A percentile compares a stretch with the other conserved stretches of the same genome.
These are phyloP conservation scores for Sterna hirundo DNA, from an alignment of 2,113 vertebrate species.

Conservation along the genomic window DNA sequence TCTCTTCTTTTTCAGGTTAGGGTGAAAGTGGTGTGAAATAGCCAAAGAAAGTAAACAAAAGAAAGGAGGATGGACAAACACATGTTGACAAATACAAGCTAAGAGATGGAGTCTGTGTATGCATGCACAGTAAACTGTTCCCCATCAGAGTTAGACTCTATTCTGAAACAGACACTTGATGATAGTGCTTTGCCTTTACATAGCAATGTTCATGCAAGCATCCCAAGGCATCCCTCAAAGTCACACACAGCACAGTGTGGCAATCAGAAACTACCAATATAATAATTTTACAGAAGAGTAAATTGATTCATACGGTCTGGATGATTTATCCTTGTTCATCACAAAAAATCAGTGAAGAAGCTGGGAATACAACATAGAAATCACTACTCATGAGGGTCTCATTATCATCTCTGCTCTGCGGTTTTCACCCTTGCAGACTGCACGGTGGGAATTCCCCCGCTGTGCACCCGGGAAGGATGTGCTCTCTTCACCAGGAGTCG, in stretches of 20 bases:
- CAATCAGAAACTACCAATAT: background rate
- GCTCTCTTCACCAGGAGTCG: background rate
- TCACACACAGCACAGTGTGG: background rate
- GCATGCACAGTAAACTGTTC: background rate
- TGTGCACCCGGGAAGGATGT: fast-evolving
- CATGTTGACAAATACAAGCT: background rate
- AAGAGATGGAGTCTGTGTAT: background rate
- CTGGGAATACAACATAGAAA: background rate
- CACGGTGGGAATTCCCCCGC: background rate
- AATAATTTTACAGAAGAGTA: background rate
- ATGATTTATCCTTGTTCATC: background rate
- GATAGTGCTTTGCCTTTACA: background rate
- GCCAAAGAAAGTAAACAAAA: background rate
- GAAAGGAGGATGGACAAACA: background rate
- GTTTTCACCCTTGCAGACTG: background rate
- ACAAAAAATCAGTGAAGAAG: background rate
- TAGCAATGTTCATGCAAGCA: background rate
- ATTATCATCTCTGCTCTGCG: background rate
- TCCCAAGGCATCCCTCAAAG: background rate
- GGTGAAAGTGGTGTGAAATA: constrained; percentile 3
- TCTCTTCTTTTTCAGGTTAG: background rate
- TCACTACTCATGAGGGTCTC: background rate
- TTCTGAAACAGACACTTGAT: background rate
- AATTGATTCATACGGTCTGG: background rate
- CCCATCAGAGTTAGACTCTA: background rate